phyloP scores from a whole-genome alignment of 35 echinoderm and acorn worm species.

The Ptychodera flava region DNA sequence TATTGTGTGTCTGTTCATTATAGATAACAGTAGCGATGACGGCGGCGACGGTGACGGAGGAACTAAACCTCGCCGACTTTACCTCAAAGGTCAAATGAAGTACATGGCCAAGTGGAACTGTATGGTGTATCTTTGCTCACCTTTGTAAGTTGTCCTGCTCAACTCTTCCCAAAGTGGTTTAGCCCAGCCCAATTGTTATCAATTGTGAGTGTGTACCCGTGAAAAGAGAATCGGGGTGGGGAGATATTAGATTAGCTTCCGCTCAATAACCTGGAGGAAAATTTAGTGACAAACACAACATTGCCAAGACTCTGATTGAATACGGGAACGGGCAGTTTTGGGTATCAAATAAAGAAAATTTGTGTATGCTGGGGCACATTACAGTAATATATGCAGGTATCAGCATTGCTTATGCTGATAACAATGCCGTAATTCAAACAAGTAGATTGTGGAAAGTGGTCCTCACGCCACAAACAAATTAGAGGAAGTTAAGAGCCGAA shows the following conservation, averaged over 20 bases:
- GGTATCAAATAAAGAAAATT: too few relatives aligned
- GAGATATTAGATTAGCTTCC: not conserved
- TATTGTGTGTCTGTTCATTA: not conserved
- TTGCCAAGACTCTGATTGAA: not conserved
- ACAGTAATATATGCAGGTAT: too few relatives aligned
- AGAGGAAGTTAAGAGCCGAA: too few relatives aligned
- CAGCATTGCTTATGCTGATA: too few relatives aligned
- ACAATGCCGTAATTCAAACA: too few relatives aligned
- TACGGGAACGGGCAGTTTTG: too few relatives aligned
- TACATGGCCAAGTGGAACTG: not conserved
- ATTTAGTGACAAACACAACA: constrained; percentile 72
- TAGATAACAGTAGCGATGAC: not conserved
- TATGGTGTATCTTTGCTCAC: not conserved
- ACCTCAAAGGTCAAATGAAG: constrained; percentile 11
- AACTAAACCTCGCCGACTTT: not conserved
- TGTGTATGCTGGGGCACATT: too few relatives aligned
- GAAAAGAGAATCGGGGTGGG: not conserved
- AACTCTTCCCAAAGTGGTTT: not conserved
- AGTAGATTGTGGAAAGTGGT: too few relatives aligned
- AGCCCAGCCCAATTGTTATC: not conserved
- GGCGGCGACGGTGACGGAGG: not conserved
- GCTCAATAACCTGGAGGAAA: constrained; percentile 22
- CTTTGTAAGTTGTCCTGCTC: not conserved
- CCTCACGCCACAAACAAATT: too few relatives aligned
- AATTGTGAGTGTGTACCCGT: not conserved